A percentile compares a stretch with the other conserved stretches of the same genome.
phyloP scores from a whole-genome alignment of 2,113 vertebrate genomes.

The Prochilodus magdalenae region DNA sequence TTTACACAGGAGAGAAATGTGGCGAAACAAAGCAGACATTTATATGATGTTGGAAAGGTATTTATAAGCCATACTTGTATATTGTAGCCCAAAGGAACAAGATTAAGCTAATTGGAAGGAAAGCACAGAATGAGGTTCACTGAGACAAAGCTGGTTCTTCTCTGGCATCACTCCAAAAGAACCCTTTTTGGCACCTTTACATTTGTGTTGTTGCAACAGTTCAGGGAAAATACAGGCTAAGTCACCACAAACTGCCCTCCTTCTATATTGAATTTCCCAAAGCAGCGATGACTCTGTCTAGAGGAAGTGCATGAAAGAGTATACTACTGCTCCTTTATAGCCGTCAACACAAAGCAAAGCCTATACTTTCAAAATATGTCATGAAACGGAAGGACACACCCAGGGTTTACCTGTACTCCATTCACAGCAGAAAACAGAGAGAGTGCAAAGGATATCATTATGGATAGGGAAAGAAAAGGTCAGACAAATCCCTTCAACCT shows the following conservation, averaged over 20 bases:
- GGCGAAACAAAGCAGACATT: too few relatives aligned
- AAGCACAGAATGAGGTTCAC: too few relatives aligned
- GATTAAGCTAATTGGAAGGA: too few relatives aligned
- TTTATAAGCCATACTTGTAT: too few relatives aligned
- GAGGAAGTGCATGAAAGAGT: constrained; percentile 72
- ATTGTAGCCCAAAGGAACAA: too few relatives aligned
- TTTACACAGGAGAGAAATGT: too few relatives aligned
- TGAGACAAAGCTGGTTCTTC: not conserved
- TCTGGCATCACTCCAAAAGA: not conserved
- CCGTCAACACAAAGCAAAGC: constrained; percentile 74
- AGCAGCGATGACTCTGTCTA: constrained; percentile 54
- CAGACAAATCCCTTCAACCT: constrained; percentile 74
- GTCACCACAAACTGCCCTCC: constrained; percentile 58
- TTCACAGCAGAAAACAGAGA: constrained; percentile 63
- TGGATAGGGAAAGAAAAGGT: constrained; percentile 74
- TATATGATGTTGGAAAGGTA: too few relatives aligned
- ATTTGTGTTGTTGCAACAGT: constrained; percentile 53
- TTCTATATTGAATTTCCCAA: constrained; percentile 66
- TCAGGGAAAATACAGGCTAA: constrained; percentile 45
- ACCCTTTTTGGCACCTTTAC: not conserved
- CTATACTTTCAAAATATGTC: constrained; percentile 75
- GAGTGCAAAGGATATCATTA: constrained; percentile 76
- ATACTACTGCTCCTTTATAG: constrained; percentile 71
- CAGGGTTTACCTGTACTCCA: constrained; percentile 74
- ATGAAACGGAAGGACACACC: constrained; percentile 79